Percentiles rank a stretch among this genome's conserved stretches.
These are phyloP conservation scores for Drosophila suboccidentalis DNA, from an alignment of 2,888 invertebrate genomes.

Conservation along the genomic window DNA sequence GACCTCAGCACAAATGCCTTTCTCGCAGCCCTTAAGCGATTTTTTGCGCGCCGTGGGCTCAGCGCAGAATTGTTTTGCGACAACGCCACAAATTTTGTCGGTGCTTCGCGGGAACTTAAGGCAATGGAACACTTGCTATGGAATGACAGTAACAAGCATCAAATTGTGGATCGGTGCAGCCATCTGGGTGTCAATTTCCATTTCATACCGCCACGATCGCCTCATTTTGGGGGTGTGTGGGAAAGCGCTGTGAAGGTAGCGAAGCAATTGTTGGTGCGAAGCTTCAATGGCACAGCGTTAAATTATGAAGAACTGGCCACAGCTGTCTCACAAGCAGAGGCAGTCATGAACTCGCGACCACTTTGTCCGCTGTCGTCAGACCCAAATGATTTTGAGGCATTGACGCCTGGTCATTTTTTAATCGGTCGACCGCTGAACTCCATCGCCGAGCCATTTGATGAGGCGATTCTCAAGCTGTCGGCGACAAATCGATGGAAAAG, in stretches of 20 bases:
- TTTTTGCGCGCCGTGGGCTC: no score
- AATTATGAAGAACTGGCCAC: not conserved
- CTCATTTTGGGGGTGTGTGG: not conserved
- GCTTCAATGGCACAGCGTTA: not conserved
- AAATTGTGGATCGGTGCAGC: not conserved
- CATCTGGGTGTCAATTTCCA: not conserved
- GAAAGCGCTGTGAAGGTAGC: not conserved
- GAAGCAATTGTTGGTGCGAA: not conserved
- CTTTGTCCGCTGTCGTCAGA: not conserved
- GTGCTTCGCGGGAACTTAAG: not conserved
- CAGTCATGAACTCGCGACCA: not conserved
- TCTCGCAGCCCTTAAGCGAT: no score
- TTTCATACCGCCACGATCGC: not conserved
- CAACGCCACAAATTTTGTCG: not conserved
- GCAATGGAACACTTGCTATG: not conserved
- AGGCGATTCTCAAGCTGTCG: not conserved
- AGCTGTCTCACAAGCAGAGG: not conserved
- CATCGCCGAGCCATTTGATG: conserved; percentile 1
- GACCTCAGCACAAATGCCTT: not conserved
- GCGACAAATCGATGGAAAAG: conserved; percentile 2
- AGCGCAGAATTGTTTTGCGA: not conserved
- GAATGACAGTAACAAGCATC: not conserved
- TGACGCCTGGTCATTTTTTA: not conserved
- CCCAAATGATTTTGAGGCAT: not conserved
- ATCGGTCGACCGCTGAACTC: not conserved